phyloP scores from a whole-genome alignment of 2,797 vertebrate species.

The Acrossocheilus wenchowensis region DNA sequence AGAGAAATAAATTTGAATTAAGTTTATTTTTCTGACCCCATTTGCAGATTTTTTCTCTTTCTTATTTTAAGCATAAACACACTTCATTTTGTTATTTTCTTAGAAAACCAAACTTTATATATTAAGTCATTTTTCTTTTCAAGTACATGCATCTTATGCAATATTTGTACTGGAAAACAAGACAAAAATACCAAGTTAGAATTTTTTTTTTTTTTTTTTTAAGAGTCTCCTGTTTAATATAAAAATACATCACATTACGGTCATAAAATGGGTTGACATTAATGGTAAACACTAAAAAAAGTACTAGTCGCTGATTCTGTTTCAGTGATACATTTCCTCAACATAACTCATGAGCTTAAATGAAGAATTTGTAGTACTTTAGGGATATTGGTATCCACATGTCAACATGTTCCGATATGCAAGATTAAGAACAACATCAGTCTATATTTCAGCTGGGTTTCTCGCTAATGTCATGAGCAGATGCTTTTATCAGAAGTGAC shows the following conservation, averaged over 20 bases:
- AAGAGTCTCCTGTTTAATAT: not conserved
- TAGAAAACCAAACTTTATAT: not conserved
- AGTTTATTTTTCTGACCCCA: not conserved
- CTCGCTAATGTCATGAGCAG: not conserved
- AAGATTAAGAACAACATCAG: conserved; percentile 19
- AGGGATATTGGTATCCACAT: not conserved
- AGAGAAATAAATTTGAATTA: not conserved
- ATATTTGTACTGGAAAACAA: not conserved
- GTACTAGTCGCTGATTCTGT: not conserved
- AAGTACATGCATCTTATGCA: not conserved
- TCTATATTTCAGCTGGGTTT: not conserved
- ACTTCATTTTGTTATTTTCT: not conserved
- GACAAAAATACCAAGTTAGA: not conserved
- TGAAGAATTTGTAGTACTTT: not conserved
- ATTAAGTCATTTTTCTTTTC: not conserved
- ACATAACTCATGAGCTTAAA: not conserved
- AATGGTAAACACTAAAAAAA: not conserved
- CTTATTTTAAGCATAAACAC: not conserved
- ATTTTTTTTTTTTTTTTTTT: not conserved
- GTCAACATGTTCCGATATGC: not conserved
- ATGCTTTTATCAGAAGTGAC: not conserved
- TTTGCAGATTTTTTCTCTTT: not conserved
- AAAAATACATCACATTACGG: not conserved
- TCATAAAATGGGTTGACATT: not conserved
- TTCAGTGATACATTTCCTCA: not conserved